These are phyloP conservation scores for Peromyscus californicus DNA, from an alignment of 2,113 vertebrate genomes.

Conservation along the genomic window DNA sequence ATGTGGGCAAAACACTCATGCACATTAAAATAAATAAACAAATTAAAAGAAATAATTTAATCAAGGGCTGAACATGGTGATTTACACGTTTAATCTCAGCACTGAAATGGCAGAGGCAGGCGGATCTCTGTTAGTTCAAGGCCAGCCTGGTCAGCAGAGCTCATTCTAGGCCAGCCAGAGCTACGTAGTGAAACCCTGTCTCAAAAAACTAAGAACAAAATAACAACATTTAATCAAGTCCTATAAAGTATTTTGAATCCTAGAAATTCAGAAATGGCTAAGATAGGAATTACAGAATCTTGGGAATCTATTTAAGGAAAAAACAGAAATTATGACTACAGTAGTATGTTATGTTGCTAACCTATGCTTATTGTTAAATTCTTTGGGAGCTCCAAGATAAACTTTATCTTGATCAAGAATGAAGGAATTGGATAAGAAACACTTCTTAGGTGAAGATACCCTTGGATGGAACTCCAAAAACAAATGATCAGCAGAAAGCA, in stretches of 20 bases:
- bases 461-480: slow-evolving; percentile 26
- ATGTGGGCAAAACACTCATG: neutral
- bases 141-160: neutral
- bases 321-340: slow-evolving; percentile 32
- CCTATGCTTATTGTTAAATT: slow-evolving; percentile 34
- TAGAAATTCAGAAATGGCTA: slow-evolving; percentile 43
- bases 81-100: neutral
- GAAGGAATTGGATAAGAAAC: neutral
- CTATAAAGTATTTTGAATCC: neutral
- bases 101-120: neutral
- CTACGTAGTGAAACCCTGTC: neutral
- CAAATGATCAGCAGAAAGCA: slow-evolving; percentile 3
- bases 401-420: slow-evolving; percentile 38
- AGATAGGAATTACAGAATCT: neutral
- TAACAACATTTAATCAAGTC: slow-evolving; percentile 9
- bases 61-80: neutral
- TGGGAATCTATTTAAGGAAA: slow-evolving; percentile 29
- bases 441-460: neutral
- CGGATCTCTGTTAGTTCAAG: neutral
- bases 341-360: slow-evolving; percentile 9
- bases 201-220: neutral
- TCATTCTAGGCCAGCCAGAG: neutral
- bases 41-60: neutral
- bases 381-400: neutral
- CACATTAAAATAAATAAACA: neutral